Base-by-base conservation (phyloP, 1,140 invertebrate genomes). In the Sinonovacula constricta region DNA sequence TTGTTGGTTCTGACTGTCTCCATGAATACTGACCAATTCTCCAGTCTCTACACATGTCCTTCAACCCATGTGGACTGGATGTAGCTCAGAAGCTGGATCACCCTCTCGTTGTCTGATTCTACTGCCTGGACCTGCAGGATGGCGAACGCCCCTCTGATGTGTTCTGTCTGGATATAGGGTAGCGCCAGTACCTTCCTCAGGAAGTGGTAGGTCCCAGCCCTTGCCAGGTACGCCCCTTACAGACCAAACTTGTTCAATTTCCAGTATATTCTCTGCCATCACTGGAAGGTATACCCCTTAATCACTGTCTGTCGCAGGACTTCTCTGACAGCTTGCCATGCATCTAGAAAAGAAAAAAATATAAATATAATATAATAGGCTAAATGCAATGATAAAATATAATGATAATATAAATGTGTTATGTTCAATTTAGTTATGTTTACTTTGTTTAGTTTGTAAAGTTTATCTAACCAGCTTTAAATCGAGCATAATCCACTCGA, bases 1-100 rank as follows among this genome's bases (percentile, higher is more conserved):
- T n/a, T n/a, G n/a, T n/a, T n/a, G n/a, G n/a, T n/a, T n/a, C n/a
- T n/a, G n/a, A n/a, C n/a, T n/a, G n/a, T 45, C 24, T 72, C 34
- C 22, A 56, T 26, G 57, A 72, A 72, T 7, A 72, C 69, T 14
- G 54, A 60, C 57, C 69, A 72, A 24, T 34, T 45, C n/a, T 60
- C 22, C 7, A 24, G 22, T 26, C 34, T 18, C 56, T 36, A 72
- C 24, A 60, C 18, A 3, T 34, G 45, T 5, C 69, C 69, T 1
- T 45, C 1, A 15, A 72, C 62, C 69, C 69, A 72, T 2, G 57
- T 72, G 1, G 0, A 1, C 26, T 39, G 2, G 14, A 72, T 39
- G 30, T 72, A 72, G 1, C 14, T 24, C 4, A 39, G 2, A 3
- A 70, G 4, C 3, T 26, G 1, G 2, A 7, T 10, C 10, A 70